These are phyloP conservation scores for Drosophila macrothrix DNA, from an alignment of 2,888 invertebrate species.

Conservation along the genomic window DNA sequence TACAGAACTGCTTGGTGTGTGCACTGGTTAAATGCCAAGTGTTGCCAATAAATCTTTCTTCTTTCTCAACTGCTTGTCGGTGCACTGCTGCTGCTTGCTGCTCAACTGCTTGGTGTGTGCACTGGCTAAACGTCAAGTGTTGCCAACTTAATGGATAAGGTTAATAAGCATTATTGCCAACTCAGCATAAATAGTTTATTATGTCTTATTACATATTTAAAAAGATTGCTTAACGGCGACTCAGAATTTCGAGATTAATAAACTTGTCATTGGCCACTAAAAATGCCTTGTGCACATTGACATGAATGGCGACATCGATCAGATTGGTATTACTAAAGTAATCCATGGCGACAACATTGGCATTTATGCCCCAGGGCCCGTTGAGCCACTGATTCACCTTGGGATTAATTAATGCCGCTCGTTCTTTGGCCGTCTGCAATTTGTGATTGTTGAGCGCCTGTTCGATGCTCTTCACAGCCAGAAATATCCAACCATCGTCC, in stretches of 20 bases:
- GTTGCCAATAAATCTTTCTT: too few relatives aligned
- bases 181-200: background rate
- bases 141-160: conserved; percentile 20
- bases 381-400: conserved; percentile 89
- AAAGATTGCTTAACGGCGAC: background rate
- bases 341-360: conserved; percentile 91
- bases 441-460: conserved; percentile 78
- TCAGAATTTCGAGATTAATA: conserved; percentile 77
- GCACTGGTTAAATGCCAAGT: too few relatives aligned
- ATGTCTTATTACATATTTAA: background rate
- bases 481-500: conserved; percentile 83
- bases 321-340: conserved; percentile 90
- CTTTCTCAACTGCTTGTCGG: too few relatives aligned
- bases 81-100: too few relatives aligned
- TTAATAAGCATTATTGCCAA: background rate
- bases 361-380: conserved; percentile 88
- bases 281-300: conserved; percentile 85
- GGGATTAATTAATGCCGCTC: conserved; percentile 86
- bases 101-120: conserved; percentile 21
- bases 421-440: conserved; percentile 79
- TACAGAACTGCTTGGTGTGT: conserved; percentile 15
- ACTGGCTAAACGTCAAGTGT: background rate
- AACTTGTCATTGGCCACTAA: conserved; percentile 73
- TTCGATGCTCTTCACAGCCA: conserved; percentile 81
- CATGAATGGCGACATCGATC: conserved; percentile 88